Base-by-base conservation (phyloP, 2,797 vertebrate genomes). In the Cossypha polioptera region DNA sequence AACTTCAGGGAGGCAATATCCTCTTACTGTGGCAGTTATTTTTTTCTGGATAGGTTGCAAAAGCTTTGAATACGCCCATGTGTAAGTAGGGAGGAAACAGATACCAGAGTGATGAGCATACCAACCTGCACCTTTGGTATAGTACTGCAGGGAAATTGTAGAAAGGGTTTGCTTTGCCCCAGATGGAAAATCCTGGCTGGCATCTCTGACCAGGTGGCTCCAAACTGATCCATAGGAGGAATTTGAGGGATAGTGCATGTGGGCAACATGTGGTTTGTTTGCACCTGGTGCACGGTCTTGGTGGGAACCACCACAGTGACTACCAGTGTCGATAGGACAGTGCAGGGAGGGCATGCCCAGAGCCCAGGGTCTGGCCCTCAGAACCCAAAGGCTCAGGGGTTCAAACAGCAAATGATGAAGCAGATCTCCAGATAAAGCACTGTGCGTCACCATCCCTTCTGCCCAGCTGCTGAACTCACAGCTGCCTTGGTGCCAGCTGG, bases 401-500 rank as follows among this genome's bases (percentile, higher is more conserved):
- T 88, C 90, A 95, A 89, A 4, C 54, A 79, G 68, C 54, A 88
- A 85, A 81, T 29, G 31, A 55, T 85, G 93, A 96, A 95, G 79
- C 87, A 95, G 68, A 80, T 92, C 72, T 86, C 47, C 55, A 55
- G 88, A 92, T 95, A 71, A 21, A 76, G 40, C 4, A 0, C 26
- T 0, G 16, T 97, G 95, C 86, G 76, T 96, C 96, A 96, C 66
- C 57, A 36, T 80, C 74, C 68, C 74, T 51, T 59, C 92, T 53
- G 80, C 71, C 87, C 94, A 95, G 87, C 91, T 88, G 88, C 94
- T 89, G 83, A 81, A 24, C 63, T n/a, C 85, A 62, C 92, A 92
- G 78, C 91, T 97, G 95, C 84, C 82, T 80, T 91, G 2, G 0
- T 35, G 29, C 93, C 95, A 96, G 96, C 95, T 96, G 95, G 51